These are phyloP conservation scores for Polydrusus tereticollis DNA, from an alignment of 2,888 invertebrate species.

Conservation along the genomic window DNA sequence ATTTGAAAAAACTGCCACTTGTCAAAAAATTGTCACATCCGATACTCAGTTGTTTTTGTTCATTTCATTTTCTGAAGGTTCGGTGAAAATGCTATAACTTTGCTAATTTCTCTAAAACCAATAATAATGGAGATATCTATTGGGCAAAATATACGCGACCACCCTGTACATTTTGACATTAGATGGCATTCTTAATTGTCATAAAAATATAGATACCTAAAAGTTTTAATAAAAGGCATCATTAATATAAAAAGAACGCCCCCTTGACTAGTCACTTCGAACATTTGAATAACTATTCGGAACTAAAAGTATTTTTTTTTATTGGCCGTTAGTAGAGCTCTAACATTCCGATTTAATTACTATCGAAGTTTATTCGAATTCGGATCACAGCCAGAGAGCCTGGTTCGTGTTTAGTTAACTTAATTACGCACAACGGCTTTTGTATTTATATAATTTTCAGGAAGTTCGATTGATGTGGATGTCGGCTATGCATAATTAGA, in stretches of 20 bases:
- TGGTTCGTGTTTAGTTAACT: conserved; percentile 40
- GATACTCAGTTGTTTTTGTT: too few species aligned
- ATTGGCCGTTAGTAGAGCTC: conserved; percentile 3
- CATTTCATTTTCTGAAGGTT: too few species aligned
- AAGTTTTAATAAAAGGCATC: not conserved
- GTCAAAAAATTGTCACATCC: too few species aligned
- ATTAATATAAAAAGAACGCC: not conserved
- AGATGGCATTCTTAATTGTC: too few species aligned
- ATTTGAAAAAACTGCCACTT: too few species aligned
- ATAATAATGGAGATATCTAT: too few species aligned
- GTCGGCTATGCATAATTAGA: too few species aligned
- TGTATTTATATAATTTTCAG: conserved; percentile 43
- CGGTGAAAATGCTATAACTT: too few species aligned
- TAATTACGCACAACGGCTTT: conserved; percentile 39
- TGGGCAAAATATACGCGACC: too few species aligned
- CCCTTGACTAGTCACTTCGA: not conserved
- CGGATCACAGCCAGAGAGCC: conserved; percentile 23
- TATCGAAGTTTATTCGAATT: conserved; percentile 29
- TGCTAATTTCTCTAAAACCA: too few species aligned
- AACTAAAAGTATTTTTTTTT: not conserved
- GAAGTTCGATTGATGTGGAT: conserved; percentile 41
- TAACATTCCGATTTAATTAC: conserved; percentile 30
- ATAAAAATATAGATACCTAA: too few species aligned
- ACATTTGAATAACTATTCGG: not conserved
- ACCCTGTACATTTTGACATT: too few species aligned